Evolutionary conservation across 2,888 invertebrate species (phyloP), one percentile per base, ranked within the genome.

Genomic region (Hydroisotoma schaefferi): DNA sequence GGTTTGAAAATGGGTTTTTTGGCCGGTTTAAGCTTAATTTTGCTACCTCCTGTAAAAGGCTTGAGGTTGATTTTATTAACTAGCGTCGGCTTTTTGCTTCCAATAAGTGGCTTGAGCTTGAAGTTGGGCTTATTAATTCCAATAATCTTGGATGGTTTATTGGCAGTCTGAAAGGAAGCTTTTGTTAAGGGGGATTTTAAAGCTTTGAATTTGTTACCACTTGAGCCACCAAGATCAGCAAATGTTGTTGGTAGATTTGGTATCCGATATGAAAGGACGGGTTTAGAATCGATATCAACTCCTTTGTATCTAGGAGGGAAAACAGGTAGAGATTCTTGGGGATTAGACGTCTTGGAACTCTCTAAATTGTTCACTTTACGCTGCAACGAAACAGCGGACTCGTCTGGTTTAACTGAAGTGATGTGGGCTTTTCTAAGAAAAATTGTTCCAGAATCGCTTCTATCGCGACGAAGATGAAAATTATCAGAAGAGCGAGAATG

Each of bases 11-110:
- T 55, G 20, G n/a, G 8, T 28, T 53, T 61, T 33, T 56, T 61
- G 20, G 20, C 48, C 12, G 46, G 46, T 33, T 59, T 63, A 15
- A 47, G 56, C 20, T 51, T 52, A 22, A 51, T 40, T 27, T 57
- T 57, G 27, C 15, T 28, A 22, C 37, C 25, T 2, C 26, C 5
- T 37, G 20, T 18, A 20, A 15, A 40, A 15, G 51, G 51, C 25
- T 37, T 46, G 26, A 46, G 59, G n/a, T 40, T 59, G 28, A 29
- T 27, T 37, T 44, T 47, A 43, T 33, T 55, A 27, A 38, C 44
- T 20, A 8, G 33, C 23, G 44, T 20, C 20, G 29, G 52, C 18
- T 28, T 37, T 58, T 58, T 58, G 20, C 3, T 20, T n/a, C 15
- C 12, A 8, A 27, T 10, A 12, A 20, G 12, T 4, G 46, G 29